Evolutionary conservation across 92 coral and sea anemone genomes (phyloP).

Genomic region (Chrysogorgia sp.): DNA sequence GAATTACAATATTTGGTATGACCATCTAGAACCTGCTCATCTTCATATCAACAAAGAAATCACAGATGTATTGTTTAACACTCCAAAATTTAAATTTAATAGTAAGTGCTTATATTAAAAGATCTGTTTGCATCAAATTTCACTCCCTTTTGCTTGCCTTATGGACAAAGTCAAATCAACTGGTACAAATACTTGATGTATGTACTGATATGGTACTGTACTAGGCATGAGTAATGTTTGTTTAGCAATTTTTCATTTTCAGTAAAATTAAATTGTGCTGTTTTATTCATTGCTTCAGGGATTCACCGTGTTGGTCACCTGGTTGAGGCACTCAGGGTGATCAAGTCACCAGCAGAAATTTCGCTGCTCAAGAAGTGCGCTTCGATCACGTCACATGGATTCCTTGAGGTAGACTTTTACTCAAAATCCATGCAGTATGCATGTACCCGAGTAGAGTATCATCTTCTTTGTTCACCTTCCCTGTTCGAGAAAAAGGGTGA

Average conservation of each 20-base stretch:
- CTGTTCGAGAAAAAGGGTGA: too few species aligned
- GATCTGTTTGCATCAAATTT: too few species aligned
- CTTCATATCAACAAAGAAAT: conserved; percentile 75
- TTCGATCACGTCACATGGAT: conserved; percentile 73
- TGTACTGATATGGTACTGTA: too few species aligned
- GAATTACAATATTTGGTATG: conserved; percentile 91
- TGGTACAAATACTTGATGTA: too few species aligned
- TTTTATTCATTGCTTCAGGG: conserved; percentile 58
- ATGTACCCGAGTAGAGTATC: too few species aligned
- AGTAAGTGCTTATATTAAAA: conserved; percentile 59
- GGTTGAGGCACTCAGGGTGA: conserved; percentile 81
- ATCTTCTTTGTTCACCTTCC: too few species aligned
- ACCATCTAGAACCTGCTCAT: conserved; percentile 78
- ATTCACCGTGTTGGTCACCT: conserved; percentile 87
- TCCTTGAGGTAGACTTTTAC: conserved; percentile 67
- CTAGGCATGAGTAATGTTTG: background rate
- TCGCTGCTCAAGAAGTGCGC: conserved; percentile 77
- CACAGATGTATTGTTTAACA: conserved; percentile 79
- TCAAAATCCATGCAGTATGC: too few species aligned
- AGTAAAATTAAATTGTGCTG: background rate
- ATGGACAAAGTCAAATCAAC: too few species aligned
- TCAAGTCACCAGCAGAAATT: conserved; percentile 86
- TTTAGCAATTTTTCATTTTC: background rate
- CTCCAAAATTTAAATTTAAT: conserved; percentile 73
- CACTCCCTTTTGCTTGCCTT: too few species aligned